A percentile compares a stretch with the other conserved stretches of the same genome.
These are phyloP conservation scores for Nemopilema nomurai DNA, from an alignment of 30 jellyfish, hydroid and myxozoan species.

Conservation along the genomic window DNA sequence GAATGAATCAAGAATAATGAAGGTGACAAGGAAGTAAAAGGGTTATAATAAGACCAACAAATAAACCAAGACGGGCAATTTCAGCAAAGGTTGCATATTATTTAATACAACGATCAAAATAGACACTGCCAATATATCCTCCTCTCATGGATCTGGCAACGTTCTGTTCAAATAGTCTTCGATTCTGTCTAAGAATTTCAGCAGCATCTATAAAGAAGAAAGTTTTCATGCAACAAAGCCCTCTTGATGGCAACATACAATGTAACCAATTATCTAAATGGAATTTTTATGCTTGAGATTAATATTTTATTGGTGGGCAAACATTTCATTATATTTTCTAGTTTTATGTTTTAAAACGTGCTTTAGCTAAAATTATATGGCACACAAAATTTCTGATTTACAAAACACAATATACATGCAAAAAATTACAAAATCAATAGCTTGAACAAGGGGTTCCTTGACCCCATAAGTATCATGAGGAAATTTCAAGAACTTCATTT, in stretches of 20 bases:
- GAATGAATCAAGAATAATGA: neutral
- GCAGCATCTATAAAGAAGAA: constrained; percentile 83
- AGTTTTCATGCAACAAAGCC: neutral
- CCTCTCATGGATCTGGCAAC: constrained; percentile 98
- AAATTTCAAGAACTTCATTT: neutral
- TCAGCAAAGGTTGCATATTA: neutral
- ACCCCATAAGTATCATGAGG: too few species aligned
- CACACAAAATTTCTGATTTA: too few species aligned
- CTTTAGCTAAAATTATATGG: too few species aligned
- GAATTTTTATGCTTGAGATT: too few species aligned
- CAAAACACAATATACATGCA: too few species aligned
- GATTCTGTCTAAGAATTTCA: constrained; percentile 92
- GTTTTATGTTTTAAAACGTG: too few species aligned
- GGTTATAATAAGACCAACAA: neutral
- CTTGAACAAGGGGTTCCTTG: too few species aligned
- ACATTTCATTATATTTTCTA: too few species aligned
- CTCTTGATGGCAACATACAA: too few species aligned
- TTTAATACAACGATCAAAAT: constrained; percentile 91
- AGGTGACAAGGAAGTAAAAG: neutral
- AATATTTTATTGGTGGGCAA: too few species aligned
- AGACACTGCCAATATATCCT: constrained; percentile 94
- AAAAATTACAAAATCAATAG: too few species aligned
- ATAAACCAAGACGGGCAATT: neutral
- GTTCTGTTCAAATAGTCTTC: constrained; percentile 92
- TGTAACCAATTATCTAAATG: too few species aligned